These are phyloP conservation scores for Collichthys lucidus DNA, from an alignment of 2,113 vertebrate genomes.

Conservation along the genomic window DNA sequence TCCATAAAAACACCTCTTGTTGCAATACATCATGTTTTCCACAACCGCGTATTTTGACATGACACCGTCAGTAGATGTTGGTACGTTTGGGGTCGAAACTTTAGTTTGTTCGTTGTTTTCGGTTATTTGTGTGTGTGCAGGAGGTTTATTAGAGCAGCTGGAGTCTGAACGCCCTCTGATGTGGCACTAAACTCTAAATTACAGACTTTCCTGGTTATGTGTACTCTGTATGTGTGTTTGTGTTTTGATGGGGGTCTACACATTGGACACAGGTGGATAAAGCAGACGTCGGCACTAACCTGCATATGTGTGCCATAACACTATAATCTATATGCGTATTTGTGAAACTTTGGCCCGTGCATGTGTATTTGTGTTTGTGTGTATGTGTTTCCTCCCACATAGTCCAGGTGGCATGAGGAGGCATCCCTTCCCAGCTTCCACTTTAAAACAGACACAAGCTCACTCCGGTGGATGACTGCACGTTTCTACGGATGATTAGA, in stretches of 20 bases:
- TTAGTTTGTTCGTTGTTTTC: constrained; percentile 10
- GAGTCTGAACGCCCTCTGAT: constrained; percentile 46
- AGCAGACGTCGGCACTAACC: constrained; percentile 2
- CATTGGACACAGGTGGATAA: constrained; percentile 20
- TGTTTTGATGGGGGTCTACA: constrained; percentile 20
- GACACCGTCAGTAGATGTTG: not conserved
- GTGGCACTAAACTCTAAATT: constrained; percentile 55
- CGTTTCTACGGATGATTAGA: constrained; percentile 80
- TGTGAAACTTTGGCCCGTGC: constrained; percentile 25
- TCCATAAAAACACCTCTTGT: not conserved
- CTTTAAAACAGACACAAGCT: constrained; percentile 40
- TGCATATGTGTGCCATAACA: constrained; percentile 49
- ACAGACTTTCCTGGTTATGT: constrained; percentile 18
- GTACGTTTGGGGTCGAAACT: not conserved
- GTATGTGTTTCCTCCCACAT: constrained; percentile 47
- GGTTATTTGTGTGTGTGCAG: constrained; percentile 15
- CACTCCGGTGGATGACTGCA: constrained; percentile 68
- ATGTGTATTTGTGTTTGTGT: not conserved
- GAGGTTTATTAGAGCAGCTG: constrained; percentile 40
- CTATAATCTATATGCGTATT: constrained; percentile 37
- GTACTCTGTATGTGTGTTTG: constrained; percentile 8
- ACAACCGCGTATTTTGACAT: not conserved
- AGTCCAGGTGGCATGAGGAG: constrained; percentile 65
- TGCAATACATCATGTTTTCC: not conserved
- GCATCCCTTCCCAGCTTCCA: constrained; percentile 65